These are phyloP conservation scores for Nycteola revayana DNA, from an alignment of 2,888 invertebrate genomes.

Conservation along the genomic window DNA sequence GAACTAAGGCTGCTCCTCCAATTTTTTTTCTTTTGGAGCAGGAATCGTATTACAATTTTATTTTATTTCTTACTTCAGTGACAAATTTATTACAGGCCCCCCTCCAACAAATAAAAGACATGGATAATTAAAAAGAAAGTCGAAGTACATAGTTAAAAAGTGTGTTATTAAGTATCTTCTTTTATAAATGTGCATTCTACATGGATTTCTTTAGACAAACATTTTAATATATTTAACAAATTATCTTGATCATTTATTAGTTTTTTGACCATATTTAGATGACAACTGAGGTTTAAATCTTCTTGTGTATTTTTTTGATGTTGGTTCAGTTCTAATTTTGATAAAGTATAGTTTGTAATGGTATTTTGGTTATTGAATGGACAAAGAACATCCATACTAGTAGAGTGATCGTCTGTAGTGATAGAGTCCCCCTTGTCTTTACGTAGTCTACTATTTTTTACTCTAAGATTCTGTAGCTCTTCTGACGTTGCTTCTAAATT, in stretches of 20 bases:
- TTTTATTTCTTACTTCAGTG: no score
- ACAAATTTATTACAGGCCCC: no score
- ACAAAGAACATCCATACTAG: slow-evolving; percentile 7
- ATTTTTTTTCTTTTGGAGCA: no score
- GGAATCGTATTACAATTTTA: no score
- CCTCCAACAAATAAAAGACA: no score
- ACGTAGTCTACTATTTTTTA: slow-evolving; percentile 23
- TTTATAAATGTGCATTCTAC: no score
- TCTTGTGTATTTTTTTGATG: slow-evolving; percentile 8
- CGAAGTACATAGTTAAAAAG: no score
- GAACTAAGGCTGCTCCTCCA: no score
- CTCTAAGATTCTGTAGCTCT: slow-evolving; percentile 39
- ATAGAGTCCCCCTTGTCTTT: slow-evolving; percentile 30
- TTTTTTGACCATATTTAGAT: slow-evolving; percentile 47
- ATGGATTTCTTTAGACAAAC: slow-evolving; percentile 38
- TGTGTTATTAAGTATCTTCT: no score
- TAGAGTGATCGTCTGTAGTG: slow-evolving; percentile 6
- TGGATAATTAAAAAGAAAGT: no score
- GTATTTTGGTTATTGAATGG: slow-evolving; percentile 17
- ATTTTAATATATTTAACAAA: slow-evolving; percentile 46
- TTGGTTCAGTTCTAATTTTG: slow-evolving; percentile 18
- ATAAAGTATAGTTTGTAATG: slow-evolving; percentile 17
- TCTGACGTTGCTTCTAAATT: slow-evolving; percentile 37
- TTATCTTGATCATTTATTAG: slow-evolving; percentile 51
- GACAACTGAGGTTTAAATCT: slow-evolving; percentile 40